Conservation (phyloP, 2,888 invertebrate species). For the Blera fallax region DNA sequence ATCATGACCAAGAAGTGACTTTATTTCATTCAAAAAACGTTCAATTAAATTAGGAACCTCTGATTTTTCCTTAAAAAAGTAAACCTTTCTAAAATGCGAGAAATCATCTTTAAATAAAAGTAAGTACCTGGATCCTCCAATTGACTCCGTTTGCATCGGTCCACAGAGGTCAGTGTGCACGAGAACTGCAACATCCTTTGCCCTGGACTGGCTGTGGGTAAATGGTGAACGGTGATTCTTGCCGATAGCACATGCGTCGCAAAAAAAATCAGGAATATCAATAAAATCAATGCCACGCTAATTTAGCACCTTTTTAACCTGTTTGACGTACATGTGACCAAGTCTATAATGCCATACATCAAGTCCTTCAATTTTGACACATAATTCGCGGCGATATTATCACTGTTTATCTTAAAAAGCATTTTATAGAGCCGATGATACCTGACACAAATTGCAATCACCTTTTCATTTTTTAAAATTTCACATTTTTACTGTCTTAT, state of each 20-base stretch:
- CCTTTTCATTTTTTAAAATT: too few relatives aligned
- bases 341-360: conserved; percentile 25
- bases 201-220: conserved; percentile 42
- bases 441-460: conserved; percentile 1
- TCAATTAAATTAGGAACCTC: conserved; percentile 47
- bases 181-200: conserved; percentile 58
- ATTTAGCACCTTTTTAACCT: conserved; percentile 14
- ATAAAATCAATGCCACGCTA: conserved; percentile 5
- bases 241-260: conserved; percentile 73
- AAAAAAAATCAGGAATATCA: conserved; percentile 50
- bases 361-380: conserved; percentile 5
- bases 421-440: conserved; percentile 27
- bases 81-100: conserved; percentile 65
- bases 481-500: too few relatives aligned
- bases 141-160: conserved; percentile 70
- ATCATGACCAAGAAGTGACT: conserved; percentile 66
- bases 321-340: conserved; percentile 25
- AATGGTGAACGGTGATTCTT: conserved; percentile 73
- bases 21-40: conserved; percentile 62
- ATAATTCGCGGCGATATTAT: neutral
- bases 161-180: conserved; percentile 74
- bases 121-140: conserved; percentile 72
- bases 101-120: conserved; percentile 72
- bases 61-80: conserved; percentile 70
- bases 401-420: neutral